These are phyloP conservation scores for Muscina levida DNA, from an alignment of 2,888 invertebrate species.

Conservation along the genomic window DNA sequence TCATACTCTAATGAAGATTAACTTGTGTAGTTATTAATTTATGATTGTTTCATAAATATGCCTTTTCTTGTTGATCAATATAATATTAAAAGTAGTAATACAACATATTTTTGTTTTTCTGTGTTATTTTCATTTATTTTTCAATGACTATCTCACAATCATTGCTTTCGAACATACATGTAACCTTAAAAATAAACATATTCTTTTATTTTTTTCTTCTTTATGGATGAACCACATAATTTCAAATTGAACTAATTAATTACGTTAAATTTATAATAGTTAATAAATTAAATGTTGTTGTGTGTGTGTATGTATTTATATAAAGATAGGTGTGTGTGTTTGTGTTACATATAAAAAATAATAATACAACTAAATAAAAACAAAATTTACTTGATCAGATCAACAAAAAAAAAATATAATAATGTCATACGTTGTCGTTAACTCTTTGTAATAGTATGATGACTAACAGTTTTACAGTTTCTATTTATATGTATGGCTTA, in stretches of 20 bases:
- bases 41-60: too few relatives aligned
- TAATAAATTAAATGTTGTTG: slow-evolving; percentile 37
- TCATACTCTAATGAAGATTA: too few relatives aligned
- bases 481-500: slow-evolving; percentile 7
- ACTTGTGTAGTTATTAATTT: too few relatives aligned
- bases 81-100: too few relatives aligned
- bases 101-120: neutral
- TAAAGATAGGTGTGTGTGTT: too few relatives aligned
- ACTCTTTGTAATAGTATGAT: too few relatives aligned
- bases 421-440: neutral
- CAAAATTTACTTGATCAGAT: neutral
- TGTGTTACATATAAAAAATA: slow-evolving; percentile 23
- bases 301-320: too few relatives aligned
- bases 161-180: slow-evolving; percentile 28
- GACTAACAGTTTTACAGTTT: slow-evolving; percentile 8
- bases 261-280: slow-evolving; percentile 16
- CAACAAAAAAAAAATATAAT: slow-evolving; percentile 14
- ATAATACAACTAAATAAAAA: slow-evolving; percentile 27
- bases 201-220: neutral
- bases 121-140: slow-evolving; percentile 10
- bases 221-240: slow-evolving; percentile 2
- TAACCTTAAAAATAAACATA: slow-evolving; percentile 9
- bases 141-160: neutral
- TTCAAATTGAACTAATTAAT: slow-evolving; percentile 35
- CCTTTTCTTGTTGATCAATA: too few relatives aligned